Percentiles rank a stretch among this genome's conserved stretches.
phyloP scores from a whole-genome alignment of 1,140 invertebrate species.

The Macrobrachium nipponense region DNA sequence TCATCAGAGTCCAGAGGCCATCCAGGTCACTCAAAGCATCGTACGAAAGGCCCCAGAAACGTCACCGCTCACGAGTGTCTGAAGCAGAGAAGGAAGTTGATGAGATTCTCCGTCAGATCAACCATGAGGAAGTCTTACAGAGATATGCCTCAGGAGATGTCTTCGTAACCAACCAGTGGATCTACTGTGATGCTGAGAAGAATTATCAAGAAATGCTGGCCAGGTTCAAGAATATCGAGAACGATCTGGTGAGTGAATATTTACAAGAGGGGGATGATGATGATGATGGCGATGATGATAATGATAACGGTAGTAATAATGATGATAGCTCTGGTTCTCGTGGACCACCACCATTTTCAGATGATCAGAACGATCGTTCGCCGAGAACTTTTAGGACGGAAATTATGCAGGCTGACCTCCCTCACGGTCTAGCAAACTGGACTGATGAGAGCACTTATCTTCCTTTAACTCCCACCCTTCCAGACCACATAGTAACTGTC shows the following conservation, averaged over 20 bases:
- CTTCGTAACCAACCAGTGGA: constrained; percentile 66
- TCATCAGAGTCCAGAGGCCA: constrained; percentile 1
- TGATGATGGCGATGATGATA: constrained; percentile 74
- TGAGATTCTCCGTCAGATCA: constrained; percentile 61
- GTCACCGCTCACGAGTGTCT: constrained; percentile 51
- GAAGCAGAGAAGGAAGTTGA: constrained; percentile 63
- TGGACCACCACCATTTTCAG: constrained; percentile 42
- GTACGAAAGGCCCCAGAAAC: constrained; percentile 44
- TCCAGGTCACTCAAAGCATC: constrained; percentile 15
- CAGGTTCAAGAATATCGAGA: constrained; percentile 34
- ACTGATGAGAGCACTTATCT: constrained; percentile 85
- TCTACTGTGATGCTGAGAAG: constrained; percentile 66
- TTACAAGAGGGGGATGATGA: constrained; percentile 66
- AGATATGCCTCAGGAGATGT: constrained; percentile 36
- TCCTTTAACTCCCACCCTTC: constrained; percentile 66
- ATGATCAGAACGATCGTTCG: constrained; percentile 62
- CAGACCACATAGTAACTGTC: constrained; percentile 49
- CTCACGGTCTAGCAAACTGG: constrained; percentile 84
- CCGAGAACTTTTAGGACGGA: constrained; percentile 70
- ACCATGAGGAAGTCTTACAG: constrained; percentile 49
- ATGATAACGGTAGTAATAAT: constrained; percentile 75
- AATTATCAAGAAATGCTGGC: constrained; percentile 64
- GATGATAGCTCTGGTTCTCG: constrained; percentile 69
- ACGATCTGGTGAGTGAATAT: constrained; percentile 52
- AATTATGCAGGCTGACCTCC: constrained; percentile 77